A percentile compares a stretch with the other conserved stretches of the same genome.
These are phyloP conservation scores for Chlamydotis undulata DNA, from an alignment of 2,113 vertebrate species.

Conservation along the genomic window DNA sequence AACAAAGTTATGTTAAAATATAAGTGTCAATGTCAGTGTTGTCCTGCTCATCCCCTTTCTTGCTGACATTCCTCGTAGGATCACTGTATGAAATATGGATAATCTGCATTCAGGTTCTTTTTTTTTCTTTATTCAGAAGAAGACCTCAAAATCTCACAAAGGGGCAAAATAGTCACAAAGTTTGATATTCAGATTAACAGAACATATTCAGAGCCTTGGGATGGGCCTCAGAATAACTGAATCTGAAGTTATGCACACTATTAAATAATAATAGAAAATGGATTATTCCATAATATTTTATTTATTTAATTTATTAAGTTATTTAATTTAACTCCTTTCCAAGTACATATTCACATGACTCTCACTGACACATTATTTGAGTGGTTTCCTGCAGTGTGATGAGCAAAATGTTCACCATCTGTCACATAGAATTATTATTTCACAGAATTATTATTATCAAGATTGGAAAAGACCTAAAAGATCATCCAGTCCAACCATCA, in stretches of 20 bases:
- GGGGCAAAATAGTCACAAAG: fast-evolving
- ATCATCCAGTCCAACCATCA: no score
- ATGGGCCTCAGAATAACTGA: neutral
- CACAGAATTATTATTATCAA: no score
- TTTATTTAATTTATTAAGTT: neutral
- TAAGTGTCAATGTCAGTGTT: no score
- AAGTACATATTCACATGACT: neutral
- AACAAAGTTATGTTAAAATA: neutral
- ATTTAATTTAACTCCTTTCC: neutral
- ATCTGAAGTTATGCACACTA: neutral
- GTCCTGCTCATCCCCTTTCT: fast-evolving
- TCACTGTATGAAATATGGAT: neutral
- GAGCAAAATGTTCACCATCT: neutral
- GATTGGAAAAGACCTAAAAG: no score
- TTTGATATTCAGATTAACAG: neutral
- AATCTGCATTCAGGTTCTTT: neutral
- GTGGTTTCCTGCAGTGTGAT: neutral
- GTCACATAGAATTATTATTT: neutral
- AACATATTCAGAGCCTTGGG: neutral
- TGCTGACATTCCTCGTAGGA: neutral
- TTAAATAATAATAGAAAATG: neutral
- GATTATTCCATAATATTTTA: neutral
- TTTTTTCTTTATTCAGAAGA: neutral
- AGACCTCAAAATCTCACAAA: neutral
- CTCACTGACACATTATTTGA: neutral